Evolutionary conservation across 1,140 invertebrate genomes (phyloP), one percentile per base, ranked within the genome.

Genomic region (Zophobas atratus): DNA sequence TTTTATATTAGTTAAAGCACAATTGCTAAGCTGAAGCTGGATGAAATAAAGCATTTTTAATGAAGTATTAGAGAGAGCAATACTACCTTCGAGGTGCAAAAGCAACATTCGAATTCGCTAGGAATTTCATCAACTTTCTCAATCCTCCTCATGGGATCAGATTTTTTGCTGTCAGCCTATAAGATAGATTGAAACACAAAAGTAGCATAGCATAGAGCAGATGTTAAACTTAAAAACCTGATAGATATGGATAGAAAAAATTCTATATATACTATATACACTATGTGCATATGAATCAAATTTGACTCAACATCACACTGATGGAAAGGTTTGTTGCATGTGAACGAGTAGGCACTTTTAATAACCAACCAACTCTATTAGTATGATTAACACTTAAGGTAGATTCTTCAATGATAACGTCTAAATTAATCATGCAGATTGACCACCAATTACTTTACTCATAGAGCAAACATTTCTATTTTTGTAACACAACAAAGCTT

Each of bases 31-130:
- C 57, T 77, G 48, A 79, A 79, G 74, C 74, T 76, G 63, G 67
- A 79, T 79, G 74, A 74, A 43, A 8, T 51, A 79, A 20, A 76
- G 78, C 74, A 67, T 56, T 77, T 76, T 57, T 55, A 71, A 79
- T 71, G 75, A 71, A 70, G 43, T 81, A 80, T 76, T 79, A 81
- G 73, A 79, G 73, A 78, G 81, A 73, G 77, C 74, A 81, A 85
- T 88, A 91, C 92, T 96, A 96, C 95, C 94, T 96, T 96, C 87
- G 94, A 93, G 87, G 94, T 95, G 92, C 95, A 96, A 94, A 96
- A 96, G 92, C 95, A 96, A 94, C 95, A 96, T 92, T 96, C 95
- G 92, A 95, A 95, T 91, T 96, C 95, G 90, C 93, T 95, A 90
- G 94, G 94, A 88, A 95, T 89, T 88, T 94, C 93, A 87, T 93